phyloP scores from a whole-genome alignment of 2,888 invertebrate species.

The Trisateles emortualis region DNA sequence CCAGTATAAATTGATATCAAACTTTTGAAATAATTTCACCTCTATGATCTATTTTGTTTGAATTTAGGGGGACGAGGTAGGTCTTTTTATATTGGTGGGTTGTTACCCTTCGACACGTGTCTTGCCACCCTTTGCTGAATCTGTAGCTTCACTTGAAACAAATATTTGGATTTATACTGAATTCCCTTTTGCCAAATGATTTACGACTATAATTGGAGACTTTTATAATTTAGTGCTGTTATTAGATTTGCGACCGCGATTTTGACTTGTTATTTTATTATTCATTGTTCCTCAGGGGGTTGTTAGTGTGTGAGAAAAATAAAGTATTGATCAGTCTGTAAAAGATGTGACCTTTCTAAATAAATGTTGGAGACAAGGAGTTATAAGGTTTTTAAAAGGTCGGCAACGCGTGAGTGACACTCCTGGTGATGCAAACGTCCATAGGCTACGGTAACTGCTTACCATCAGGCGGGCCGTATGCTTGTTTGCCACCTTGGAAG shows the following conservation, averaged over 20 bases:
- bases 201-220: conserved; percentile 37
- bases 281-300: background rate
- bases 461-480: too few species aligned
- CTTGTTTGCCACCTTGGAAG: too few species aligned
- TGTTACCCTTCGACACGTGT: conserved; percentile 74
- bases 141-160: conserved; percentile 59
- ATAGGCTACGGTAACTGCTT: too few species aligned
- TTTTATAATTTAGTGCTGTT: conserved; percentile 14
- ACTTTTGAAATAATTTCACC: conserved; percentile 7
- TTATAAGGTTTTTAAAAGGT: too few species aligned
- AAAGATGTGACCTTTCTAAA: too few species aligned
- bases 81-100: conserved; percentile 54
- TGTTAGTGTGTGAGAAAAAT: background rate
- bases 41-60: background rate
- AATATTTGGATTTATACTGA: conserved; percentile 78
- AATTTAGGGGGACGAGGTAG: conserved; percentile 32
- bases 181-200: conserved; percentile 61
- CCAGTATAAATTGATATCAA: conserved; percentile 54
- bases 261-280: background rate
- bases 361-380: too few species aligned
- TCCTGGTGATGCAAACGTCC: too few species aligned
- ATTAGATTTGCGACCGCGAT: conserved; percentile 16
- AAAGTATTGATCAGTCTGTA: too few species aligned
- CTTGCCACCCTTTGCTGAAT: conserved; percentile 71
- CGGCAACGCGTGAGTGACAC: too few species aligned